Percentiles rank a stretch among this genome's conserved stretches.
These are phyloP conservation scores for Stichopus horrens DNA, from an alignment of 53 echinoderm and acorn worm species.

Conservation along the genomic window DNA sequence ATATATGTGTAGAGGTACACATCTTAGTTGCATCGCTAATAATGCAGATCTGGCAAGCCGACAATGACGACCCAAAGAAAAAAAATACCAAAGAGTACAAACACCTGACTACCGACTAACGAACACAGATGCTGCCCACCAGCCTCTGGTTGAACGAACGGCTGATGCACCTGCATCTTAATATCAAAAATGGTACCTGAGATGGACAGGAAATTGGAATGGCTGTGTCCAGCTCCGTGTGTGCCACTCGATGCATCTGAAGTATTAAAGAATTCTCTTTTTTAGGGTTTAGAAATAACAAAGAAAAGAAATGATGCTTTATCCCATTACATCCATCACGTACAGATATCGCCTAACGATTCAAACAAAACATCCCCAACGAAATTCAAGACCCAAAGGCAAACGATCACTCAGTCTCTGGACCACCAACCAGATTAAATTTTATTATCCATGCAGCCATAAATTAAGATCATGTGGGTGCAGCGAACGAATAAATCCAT, in stretches of 20 bases:
- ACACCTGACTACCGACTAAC: conserved; percentile 11
- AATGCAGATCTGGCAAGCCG: neutral
- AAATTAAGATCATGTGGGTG: too few species aligned
- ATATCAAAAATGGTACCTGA: conserved; percentile 21
- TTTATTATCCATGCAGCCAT: too few species aligned
- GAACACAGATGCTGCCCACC: conserved; percentile 19
- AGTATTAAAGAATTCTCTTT: conserved; percentile 10
- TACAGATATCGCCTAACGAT: too few species aligned
- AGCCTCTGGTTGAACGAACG: neutral
- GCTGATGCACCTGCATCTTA: neutral
- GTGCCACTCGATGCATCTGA: conserved; percentile 35
- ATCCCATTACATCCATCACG: too few species aligned
- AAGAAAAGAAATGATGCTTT: neutral
- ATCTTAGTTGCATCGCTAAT: neutral
- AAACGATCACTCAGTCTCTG: too few species aligned
- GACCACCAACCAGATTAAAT: too few species aligned
- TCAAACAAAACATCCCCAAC: too few species aligned
- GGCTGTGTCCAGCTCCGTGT: conserved; percentile 34
- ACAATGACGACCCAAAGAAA: conserved; percentile 1
- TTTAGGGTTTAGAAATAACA: neutral
- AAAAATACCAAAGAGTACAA: conserved; percentile 8
- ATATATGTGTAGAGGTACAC: neutral
- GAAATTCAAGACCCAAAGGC: too few species aligned
- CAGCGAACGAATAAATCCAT: too few species aligned
- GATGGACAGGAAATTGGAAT: conserved; percentile 41